phyloP scores from a whole-genome alignment of 2,113 vertebrate species.

The Podocnemis expansa region DNA sequence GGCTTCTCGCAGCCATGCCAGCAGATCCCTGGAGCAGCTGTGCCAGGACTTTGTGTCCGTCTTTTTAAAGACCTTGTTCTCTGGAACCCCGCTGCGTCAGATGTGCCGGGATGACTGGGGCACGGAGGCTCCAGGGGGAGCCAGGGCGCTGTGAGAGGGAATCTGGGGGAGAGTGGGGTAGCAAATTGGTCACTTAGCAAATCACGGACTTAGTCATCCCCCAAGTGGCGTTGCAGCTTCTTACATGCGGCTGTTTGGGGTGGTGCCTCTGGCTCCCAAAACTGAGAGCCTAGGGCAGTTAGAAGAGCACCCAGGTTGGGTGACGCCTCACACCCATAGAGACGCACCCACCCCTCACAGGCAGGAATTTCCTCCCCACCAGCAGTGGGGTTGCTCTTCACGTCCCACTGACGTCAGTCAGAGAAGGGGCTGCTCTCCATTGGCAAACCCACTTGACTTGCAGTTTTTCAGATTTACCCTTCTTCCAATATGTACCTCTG shows the following conservation, averaged over 20 bases:
- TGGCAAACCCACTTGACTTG: slow-evolving; percentile 10
- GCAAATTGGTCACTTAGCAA: not conserved
- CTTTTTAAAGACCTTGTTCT: not conserved
- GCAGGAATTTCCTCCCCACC: slow-evolving; percentile 10
- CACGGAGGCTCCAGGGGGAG: not conserved
- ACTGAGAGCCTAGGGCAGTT: not conserved
- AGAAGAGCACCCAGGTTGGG: not conserved
- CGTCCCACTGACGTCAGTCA: no score
- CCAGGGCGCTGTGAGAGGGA: not conserved
- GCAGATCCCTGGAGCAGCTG: not conserved
- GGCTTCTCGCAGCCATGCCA: slow-evolving; percentile 10
- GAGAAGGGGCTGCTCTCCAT: not conserved
- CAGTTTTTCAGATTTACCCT: not conserved
- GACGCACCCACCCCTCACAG: not conserved
- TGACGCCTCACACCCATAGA: not conserved
- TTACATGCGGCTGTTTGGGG: not conserved
- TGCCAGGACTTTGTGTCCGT: not conserved
- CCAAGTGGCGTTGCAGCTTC: no score
- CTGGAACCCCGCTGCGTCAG: not conserved
- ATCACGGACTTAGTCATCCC: not conserved
- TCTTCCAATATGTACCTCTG: not conserved
- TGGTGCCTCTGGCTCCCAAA: not conserved
- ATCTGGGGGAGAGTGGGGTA: not conserved
- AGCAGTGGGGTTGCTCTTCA: not conserved
- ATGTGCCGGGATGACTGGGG: not conserved